Evolutionary conservation across 2,888 invertebrate genomes (phyloP).

Genomic region (Heliconius ethilla): DNA sequence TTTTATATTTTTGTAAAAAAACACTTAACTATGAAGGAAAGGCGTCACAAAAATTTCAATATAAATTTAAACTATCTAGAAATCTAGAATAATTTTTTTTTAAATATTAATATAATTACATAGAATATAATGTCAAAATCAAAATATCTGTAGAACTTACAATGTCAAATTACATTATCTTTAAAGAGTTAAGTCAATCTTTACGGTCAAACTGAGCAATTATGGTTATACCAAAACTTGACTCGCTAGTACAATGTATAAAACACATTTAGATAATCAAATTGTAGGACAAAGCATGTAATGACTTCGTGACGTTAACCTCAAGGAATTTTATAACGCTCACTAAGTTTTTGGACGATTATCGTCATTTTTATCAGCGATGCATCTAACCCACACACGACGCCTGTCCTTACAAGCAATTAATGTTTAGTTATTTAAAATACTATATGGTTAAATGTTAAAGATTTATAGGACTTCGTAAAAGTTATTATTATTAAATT

Average conservation of each 20-base stretch:
- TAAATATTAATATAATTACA: neutral
- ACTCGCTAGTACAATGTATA: constrained; percentile 56
- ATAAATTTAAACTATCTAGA: too few relatives aligned
- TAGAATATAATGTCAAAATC: neutral
- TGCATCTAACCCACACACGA: constrained; percentile 77
- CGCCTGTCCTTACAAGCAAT: constrained; percentile 67
- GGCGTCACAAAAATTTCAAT: too few relatives aligned
- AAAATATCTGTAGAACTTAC: neutral
- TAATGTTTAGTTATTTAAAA: constrained; percentile 50
- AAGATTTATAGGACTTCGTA: constrained; percentile 1
- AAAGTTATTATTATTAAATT: constrained; percentile 23
- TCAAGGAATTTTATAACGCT: constrained; percentile 72
- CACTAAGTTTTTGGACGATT: constrained; percentile 66
- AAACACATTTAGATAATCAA: constrained; percentile 75
- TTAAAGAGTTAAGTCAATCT: constrained; percentile 38
- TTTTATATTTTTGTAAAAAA: too few relatives aligned
- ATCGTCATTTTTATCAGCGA: constrained; percentile 73
- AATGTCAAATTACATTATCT: constrained; percentile 35
- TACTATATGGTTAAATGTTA: constrained; percentile 5
- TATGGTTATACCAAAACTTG: constrained; percentile 56
- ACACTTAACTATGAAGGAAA: too few relatives aligned
- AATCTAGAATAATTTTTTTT: too few relatives aligned
- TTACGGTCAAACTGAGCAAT: constrained; percentile 61
- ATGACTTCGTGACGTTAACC: constrained; percentile 72
- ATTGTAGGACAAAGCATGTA: constrained; percentile 59